These are phyloP conservation scores for Melanotaenia boesemani DNA, from an alignment of 2,797 vertebrate genomes.

Conservation along the genomic window DNA sequence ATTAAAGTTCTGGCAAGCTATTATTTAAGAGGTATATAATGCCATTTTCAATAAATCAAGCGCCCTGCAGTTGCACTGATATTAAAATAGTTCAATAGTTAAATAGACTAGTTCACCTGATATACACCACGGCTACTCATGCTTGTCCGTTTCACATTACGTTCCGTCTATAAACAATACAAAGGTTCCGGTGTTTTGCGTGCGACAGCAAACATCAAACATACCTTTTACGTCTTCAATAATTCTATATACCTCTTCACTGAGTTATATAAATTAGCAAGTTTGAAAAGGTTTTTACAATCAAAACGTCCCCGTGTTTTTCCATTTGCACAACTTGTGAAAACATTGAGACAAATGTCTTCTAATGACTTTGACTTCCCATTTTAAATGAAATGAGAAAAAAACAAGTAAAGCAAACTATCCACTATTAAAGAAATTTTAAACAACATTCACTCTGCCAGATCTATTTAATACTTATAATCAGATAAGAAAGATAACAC, in stretches of 20 bases:
- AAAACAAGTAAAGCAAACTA: neutral
- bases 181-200: conserved; percentile 69
- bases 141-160: conserved; percentile 60
- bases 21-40: too few relatives aligned
- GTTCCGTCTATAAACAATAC: conserved; percentile 9
- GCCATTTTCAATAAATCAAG: neutral
- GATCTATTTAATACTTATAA: neutral
- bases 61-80: neutral
- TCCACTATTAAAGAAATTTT: neutral
- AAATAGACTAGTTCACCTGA: conserved; percentile 55
- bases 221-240: neutral
- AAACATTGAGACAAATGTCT: neutral
- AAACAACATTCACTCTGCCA: neutral
- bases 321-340: neutral
- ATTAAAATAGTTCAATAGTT: neutral
- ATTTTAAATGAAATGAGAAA: neutral
- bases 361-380: neutral
- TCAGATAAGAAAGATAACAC: neutral
- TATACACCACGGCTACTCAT: conserved; percentile 52
- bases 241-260: neutral
- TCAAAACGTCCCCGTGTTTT: neutral
- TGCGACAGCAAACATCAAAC: neutral
- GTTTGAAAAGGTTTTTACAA: neutral
- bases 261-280: too few relatives aligned
- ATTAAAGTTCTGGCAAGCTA: neutral